Base-by-base conservation (phyloP, 2,797 vertebrate genomes). In the Sarcoramphus papa region DNA sequence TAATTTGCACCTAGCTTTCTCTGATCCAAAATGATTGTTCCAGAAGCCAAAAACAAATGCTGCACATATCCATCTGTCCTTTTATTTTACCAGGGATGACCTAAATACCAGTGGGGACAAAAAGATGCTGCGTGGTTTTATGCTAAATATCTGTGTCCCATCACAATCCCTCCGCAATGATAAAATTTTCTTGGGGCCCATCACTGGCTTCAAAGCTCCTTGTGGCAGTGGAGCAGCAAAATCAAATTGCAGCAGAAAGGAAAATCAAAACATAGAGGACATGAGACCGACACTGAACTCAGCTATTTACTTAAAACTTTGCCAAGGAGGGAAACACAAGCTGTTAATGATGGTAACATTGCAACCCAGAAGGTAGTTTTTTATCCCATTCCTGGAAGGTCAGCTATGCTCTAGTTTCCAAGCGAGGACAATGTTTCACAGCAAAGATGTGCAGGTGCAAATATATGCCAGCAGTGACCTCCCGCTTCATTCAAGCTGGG, bases 21-120 rank as follows among this genome's bases (percentile, higher is more conserved):
- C 56, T 93, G 93, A 93, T 82, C 63, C 63, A 69, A 92, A 94
- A 79, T 84, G 25, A 93, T 89, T 96, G 92, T 88, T 93, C 37
- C 69, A 81, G 43, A 67, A 89, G 54, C 54, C 82, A 81, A 53
- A 95, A 95, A 93, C 88, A 96, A 67, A 79, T 73, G 59, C 83
- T 86, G 73, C 50, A 63, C 62, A 30, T 62, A 93, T 90, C 87
- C 91, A 95, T 78, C 57, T 93, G 89, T 90, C 90, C 62, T 25
- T 91, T 94, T 92, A 30, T 92, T 96, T 78, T 92, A 4, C 48
- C 43, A 19, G 33, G 35, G 12, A 41, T 93, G 60, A 87, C 51
- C 59, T 88, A 72, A 81, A 84, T 62, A 76, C 56, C 40, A 41
- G 7, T 30, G 8, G 30, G 40, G 17, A 73, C 35, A 51, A 35